Evolutionary conservation across 1,140 invertebrate genomes (phyloP).

Genomic region (Brachionus manjavacas): DNA sequence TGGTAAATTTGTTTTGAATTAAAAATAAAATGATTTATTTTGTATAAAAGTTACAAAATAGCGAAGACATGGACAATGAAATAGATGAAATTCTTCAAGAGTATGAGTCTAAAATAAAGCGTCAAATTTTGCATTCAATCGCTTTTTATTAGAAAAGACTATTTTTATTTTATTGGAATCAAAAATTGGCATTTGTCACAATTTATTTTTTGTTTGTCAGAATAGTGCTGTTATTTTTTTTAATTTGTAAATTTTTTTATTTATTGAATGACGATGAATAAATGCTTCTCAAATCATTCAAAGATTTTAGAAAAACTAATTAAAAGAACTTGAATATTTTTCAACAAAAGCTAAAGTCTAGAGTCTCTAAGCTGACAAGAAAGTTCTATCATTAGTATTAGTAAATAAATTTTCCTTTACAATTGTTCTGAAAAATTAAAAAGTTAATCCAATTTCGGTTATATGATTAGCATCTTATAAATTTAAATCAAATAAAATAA

Average conservation of each 20-base stretch:
- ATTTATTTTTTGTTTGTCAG: neutral
- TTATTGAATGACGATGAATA: neutral
- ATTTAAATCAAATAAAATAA: too few species aligned
- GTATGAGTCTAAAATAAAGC: constrained; percentile 81
- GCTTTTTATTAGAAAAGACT: neutral
- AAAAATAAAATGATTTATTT: constrained; percentile 39
- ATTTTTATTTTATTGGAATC: too few species aligned
- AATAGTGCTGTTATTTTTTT: neutral
- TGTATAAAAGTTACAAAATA: constrained; percentile 71
- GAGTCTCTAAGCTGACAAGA: too few species aligned
- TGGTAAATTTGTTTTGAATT: constrained; percentile 60
- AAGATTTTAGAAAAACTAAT: neutral
- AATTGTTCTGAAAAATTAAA: too few species aligned
- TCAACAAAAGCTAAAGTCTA: too few species aligned
- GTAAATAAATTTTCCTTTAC: too few species aligned
- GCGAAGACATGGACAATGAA: constrained; percentile 92
- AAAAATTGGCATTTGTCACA: neutral
- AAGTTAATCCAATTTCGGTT: too few species aligned
- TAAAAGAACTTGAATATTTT: too few species aligned
- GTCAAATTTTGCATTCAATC: constrained; percentile 58
- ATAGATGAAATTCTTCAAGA: constrained; percentile 93
- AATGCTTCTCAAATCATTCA: neutral
- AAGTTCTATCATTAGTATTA: too few species aligned
- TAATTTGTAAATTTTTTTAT: constrained; percentile 12
- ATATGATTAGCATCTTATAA: too few species aligned